Evolutionary conservation across 2,888 invertebrate genomes (phyloP).

Genomic region (Gastrophysa polygoni): DNA sequence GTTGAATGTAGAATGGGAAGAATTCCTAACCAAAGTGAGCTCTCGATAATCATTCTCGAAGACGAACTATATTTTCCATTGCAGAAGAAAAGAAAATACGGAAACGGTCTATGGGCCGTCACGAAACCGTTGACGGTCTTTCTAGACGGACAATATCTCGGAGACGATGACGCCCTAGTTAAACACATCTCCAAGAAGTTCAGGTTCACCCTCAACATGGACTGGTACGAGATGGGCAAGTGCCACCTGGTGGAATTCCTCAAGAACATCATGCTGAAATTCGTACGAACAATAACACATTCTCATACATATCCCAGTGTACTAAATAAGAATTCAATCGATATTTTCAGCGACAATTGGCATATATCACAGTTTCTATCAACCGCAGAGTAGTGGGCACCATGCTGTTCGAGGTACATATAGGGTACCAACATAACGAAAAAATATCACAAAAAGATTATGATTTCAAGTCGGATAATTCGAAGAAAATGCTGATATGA

Average conservation of each 20-base stretch:
- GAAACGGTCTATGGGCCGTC: constrained; percentile 60
- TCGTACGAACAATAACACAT: constrained; percentile 37
- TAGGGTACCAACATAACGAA: background rate
- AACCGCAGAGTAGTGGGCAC: constrained; percentile 59
- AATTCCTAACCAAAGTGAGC: constrained; percentile 46
- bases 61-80: no score
- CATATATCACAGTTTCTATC: constrained; percentile 63
- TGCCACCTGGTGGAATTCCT: constrained; percentile 59
- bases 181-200: constrained; percentile 59
- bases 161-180: constrained; percentile 61
- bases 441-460: no score
- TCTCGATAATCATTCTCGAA: background rate
- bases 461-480: no score
- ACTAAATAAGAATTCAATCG: constrained; percentile 15
- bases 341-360: constrained; percentile 63
- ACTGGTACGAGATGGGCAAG: constrained; percentile 60
- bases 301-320: background rate
- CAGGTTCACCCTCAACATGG: constrained; percentile 55
- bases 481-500: no score
- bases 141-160: constrained; percentile 60
- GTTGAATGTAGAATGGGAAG: constrained; percentile 54
- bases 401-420: constrained; percentile 64
- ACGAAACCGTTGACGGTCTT: constrained; percentile 61
- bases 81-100: constrained; percentile 54
- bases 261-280: constrained; percentile 51